Base-by-base conservation (phyloP, 2,888 invertebrate genomes). In the Pyrocoelia pectoralis region DNA sequence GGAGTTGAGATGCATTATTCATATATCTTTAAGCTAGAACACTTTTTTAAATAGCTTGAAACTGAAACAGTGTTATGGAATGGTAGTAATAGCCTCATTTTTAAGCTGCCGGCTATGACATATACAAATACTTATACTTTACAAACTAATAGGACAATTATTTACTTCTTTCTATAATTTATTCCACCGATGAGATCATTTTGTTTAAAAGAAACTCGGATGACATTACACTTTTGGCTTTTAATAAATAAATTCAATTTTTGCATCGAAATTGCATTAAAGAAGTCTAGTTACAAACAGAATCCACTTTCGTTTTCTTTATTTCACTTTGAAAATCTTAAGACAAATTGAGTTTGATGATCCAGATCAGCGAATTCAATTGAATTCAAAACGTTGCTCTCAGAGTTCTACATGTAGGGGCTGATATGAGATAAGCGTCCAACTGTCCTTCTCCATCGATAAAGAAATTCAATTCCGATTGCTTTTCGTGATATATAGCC, bases 381-480 rank as follows among this genome's bases (percentile, higher is more conserved):
- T 56, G 28, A 48, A 49, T 49, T 56, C 49, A 56, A 54, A 56
- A 56, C 50, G 50, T 56, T 50, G 50, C 50, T 49, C 49, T 10
- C 28, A 50, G 56, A 46, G 17, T 46, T 56, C 50, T 56, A 56
- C 41, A 50, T 40, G 56, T 38, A 50, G 18, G 28, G 49, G 56
- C 14, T 40, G 56, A 56, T 56, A 18, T 54, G 43, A 54, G 58
- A 51, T 58, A 58, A 58, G 43, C 58, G 52, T 19, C 14, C 51
- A 52, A 52, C 43, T 52, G 52, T 51, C 52, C 43, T 38, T 43
- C 38, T 58, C 41, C 17, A 43, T 41, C 51, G 57, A 57, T 50
- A 52, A 51, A 51, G 51, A 52, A 52, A 54, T 58, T 58, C 52
- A 58, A 50, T 58, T 58, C 58, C 17, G 58, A 58, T 58, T 58